phyloP scores from a whole-genome alignment of 2,113 vertebrate species.

The Diadophis punctatus region DNA sequence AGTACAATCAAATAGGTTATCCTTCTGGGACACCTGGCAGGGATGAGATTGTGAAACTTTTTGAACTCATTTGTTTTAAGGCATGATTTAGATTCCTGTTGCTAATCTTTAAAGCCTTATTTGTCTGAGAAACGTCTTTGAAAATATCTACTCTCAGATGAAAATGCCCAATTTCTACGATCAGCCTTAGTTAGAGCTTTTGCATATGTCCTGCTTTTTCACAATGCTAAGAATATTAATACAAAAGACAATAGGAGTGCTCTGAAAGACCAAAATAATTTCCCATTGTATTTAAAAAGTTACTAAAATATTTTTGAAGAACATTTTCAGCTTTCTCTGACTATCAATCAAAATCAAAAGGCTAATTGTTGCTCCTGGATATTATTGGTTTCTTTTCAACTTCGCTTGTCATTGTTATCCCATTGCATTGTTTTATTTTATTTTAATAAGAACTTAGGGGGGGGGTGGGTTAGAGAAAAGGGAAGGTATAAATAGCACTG shows the following conservation, averaged over 20 bases:
- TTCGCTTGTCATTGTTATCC: not conserved
- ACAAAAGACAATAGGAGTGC: not conserved
- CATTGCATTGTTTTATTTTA: not conserved
- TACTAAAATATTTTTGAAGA: not conserved
- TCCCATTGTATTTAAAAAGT: not conserved
- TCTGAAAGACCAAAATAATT: not conserved
- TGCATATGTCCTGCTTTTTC: not conserved
- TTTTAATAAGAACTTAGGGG: not conserved
- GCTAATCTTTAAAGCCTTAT: not conserved
- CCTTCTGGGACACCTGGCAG: not conserved
- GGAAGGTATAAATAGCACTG: not conserved
- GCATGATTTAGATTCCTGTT: not conserved
- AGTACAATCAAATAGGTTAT: not conserved
- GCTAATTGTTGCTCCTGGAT: not conserved
- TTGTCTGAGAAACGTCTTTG: not conserved
- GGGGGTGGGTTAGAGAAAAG: too few species aligned
- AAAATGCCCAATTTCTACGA: not conserved
- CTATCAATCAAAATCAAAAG: not conserved
- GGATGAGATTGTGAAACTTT: not conserved
- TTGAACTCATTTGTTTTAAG: not conserved
- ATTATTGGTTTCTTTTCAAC: not conserved
- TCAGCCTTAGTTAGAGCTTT: not conserved
- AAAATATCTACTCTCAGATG: not conserved
- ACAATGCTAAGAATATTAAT: not conserved
- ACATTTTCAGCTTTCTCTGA: not conserved